Percentiles rank a stretch among this genome's conserved stretches.
Evolutionary conservation across 2,888 invertebrate species (phyloP).

Genomic region (Poecilus cupreus): DNA sequence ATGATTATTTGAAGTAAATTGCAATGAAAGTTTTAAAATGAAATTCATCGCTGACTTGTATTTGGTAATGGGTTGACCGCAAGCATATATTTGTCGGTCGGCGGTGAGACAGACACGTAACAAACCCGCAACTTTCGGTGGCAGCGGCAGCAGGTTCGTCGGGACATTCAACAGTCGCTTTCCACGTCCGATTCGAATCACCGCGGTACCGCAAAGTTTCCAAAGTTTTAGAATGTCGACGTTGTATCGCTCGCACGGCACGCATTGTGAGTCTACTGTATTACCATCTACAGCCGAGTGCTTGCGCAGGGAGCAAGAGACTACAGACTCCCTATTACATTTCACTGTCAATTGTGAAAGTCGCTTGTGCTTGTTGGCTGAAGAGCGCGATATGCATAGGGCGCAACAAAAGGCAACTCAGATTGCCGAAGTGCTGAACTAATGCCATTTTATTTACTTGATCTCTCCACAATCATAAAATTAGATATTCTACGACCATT

Average conservation of each 20-base stretch:
- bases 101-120: not conserved
- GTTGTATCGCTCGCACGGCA: constrained; percentile 25
- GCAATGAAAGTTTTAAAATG: constrained; percentile 13
- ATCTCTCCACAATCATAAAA: not conserved
- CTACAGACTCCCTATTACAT: constrained; percentile 28
- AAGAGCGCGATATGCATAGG: not conserved
- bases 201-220: constrained; percentile 25
- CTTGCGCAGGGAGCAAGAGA: not conserved
- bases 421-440: not conserved
- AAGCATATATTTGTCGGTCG: constrained; percentile 1
- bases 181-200: constrained; percentile 40
- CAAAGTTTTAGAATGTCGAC: constrained; percentile 2
- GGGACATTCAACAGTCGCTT: constrained; percentile 36
- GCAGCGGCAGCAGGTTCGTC: not conserved
- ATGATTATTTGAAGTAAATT: not conserved
- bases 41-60: constrained; percentile 24
- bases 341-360: constrained; percentile 17
- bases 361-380: not conserved
- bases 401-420: not conserved
- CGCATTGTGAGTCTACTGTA: constrained; percentile 4
- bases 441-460: too few relatives aligned
- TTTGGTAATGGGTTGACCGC: not conserved
- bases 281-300: not conserved
- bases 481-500: not conserved
- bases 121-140: not conserved